Base-by-base conservation (phyloP, 2,888 invertebrate species). In the Parnassius glacialis region DNA sequence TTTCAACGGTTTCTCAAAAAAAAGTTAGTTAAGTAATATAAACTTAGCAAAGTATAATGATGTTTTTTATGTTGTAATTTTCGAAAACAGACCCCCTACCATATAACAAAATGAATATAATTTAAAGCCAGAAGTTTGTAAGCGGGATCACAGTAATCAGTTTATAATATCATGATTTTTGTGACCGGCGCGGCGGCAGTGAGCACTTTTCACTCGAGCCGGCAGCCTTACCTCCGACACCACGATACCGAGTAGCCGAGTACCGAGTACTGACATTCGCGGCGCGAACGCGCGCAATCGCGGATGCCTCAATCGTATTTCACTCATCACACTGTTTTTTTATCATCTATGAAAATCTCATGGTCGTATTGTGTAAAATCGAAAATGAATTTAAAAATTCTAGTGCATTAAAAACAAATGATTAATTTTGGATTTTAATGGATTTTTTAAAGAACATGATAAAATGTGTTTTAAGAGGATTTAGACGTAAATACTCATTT, bases 141-240 rank as follows among this genome's bases (percentile, higher is more conserved):
- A 42, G 53, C 44, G 48, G 53, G 57, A 62, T 62, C 57, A 54
- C 54, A 50, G 53, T 54, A 62, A 62, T 57, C 54, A 51, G 58
- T 55, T 50, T 62, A 59, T 51, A 62, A 59, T 62, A 51, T 47
- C 59, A 62, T 62, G 45, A 42, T 51, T 52, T n/a, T 48, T 34
- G 51, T n/a, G 51, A 62, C 44, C 52, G 3, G 51, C 16, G 16
- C 16, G 16, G 16, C 16, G 1, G 16, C 51, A 41, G 48, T 12
- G 42, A 25, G 47, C 48, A 44, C 44, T 43, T 13, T n/a, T 13
- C n/a, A n/a, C 45, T 0, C 45, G 11, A 45, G 45, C 48, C 16
- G 48, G 9, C 10, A 34, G 34, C 34, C 20, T 20, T 20, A 20
- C 20, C 2, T 2, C 1, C 12, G 9, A 44, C 11, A 44, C 12